Base-by-base conservation (phyloP, 2,113 vertebrate genomes). In the Azemiops feae region DNA sequence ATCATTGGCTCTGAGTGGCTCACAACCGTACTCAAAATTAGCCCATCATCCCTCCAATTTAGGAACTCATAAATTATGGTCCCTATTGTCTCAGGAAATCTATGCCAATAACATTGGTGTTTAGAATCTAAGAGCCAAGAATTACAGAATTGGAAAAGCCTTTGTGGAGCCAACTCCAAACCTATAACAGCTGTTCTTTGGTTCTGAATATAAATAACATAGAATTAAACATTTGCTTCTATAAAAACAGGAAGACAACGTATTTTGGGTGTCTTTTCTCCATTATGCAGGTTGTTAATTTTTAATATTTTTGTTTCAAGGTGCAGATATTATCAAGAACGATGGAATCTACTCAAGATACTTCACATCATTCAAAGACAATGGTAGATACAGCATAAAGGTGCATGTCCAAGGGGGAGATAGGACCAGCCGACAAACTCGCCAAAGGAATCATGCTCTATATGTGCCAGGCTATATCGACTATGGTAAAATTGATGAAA, bases 321-420 rank as follows among this genome's bases (percentile, higher is more conserved):
- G 97, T 93, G 97, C 97, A 91, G 98, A 98, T 95, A 95, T 34
- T 27, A 47, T 94, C 11, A 97, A 96, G 95, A 55, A 97, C 45
- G 97, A 98, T 91, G 98, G 97, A 50, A 86, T 98, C 93, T 98
- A 98, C 95, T 98, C 98, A 43, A 97, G 94, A 58, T 98, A 97
- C 92, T 98, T 98, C 92, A 97, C 94, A 54, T 47, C 93, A 5
- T 96, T 96, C n/a, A 87, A 0, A 86, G 94, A 90, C 60, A 91
- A 89, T 64, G 98, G 97, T 53, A 98, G 97, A 96, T 97, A 97
- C 89, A 98, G 95, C 64, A 91, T 98, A 92, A 98, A 97, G 97
- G 97, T 98, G 12, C 94, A 20, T 57, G 97, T 94, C 27, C 89
- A 93, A 20, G 96, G 96, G 25, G 93, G 87, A 94, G 81, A 96